Percentiles rank a stretch among this genome's conserved stretches.
Evolutionary conservation across 2,797 vertebrate species (phyloP).

Genomic region (Holocentrus rufus): DNA sequence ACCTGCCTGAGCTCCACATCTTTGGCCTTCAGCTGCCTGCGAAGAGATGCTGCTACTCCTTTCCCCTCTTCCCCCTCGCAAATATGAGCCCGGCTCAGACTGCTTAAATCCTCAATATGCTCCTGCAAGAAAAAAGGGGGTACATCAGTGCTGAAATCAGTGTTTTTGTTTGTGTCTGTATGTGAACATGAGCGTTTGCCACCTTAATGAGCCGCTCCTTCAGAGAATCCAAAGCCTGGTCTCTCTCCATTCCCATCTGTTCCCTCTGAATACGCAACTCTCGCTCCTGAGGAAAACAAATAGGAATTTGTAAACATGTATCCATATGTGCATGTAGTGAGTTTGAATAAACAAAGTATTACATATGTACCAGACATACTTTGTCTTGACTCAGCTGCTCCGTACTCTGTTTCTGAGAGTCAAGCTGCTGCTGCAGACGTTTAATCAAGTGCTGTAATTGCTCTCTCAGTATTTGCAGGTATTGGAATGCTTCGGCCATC

Average conservation of each 20-base stretch:
- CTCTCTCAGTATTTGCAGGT: constrained; percentile 71
- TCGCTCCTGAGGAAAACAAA: constrained; percentile 67
- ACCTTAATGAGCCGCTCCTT: constrained; percentile 79
- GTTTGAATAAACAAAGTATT: not conserved
- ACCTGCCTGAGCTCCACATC: constrained; percentile 77
- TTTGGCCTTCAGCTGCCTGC: constrained; percentile 78
- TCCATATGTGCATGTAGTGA: not conserved
- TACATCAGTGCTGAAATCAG: not conserved
- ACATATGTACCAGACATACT: constrained; percentile 58
- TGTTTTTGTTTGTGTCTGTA: not conserved
- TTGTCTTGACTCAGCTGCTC: constrained; percentile 71
- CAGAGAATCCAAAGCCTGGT: constrained; percentile 68
- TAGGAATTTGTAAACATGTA: not conserved
- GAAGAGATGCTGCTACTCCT: constrained; percentile 62
- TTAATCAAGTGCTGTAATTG: constrained; percentile 68
- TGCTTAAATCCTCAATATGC: constrained; percentile 82
- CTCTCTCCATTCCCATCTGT: constrained; percentile 70
- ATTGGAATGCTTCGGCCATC: constrained; percentile 56
- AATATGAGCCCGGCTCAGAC: constrained; percentile 66
- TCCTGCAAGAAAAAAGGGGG: constrained; percentile 70
- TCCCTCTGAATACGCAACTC: constrained; percentile 75
- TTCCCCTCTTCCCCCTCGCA: constrained; percentile 49
- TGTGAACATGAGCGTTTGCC: not conserved
- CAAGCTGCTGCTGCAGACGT: constrained; percentile 71
- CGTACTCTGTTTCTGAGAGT: constrained; percentile 60